Evolutionary conservation across 2,113 vertebrate species (phyloP).

Genomic region (Takifugu flavidus): DNA sequence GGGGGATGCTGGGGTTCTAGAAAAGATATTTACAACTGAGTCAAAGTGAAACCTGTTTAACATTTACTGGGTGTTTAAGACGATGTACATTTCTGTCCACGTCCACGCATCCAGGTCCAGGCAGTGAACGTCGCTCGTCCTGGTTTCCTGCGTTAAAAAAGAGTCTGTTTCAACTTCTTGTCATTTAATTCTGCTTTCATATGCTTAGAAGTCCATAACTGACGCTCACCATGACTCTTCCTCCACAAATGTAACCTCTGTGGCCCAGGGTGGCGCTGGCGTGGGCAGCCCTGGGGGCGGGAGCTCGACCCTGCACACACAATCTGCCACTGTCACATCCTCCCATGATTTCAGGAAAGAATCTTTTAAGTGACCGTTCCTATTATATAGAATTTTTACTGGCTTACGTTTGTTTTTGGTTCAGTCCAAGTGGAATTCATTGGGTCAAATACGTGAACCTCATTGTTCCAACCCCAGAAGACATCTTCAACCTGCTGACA

Average conservation of each 20-base stretch:
- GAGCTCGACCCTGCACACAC: constrained; percentile 77
- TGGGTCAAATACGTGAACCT: constrained; percentile 91
- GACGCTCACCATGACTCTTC: constrained; percentile 86
- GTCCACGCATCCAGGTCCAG: constrained; percentile 88
- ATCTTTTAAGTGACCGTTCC: neutral
- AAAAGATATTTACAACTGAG: constrained; percentile 22
- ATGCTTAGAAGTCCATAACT: neutral
- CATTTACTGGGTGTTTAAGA: neutral
- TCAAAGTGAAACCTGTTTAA: neutral
- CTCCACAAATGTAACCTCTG: constrained; percentile 90
- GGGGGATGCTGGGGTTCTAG: constrained; percentile 74
- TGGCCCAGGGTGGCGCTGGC: constrained; percentile 80
- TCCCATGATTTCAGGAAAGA: neutral
- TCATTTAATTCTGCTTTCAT: neutral
- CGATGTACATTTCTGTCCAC: constrained; percentile 92
- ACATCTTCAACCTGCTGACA: constrained; percentile 80
- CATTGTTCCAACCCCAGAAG: constrained; percentile 96
- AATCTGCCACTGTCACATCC: neutral
- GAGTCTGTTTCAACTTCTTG: neutral
- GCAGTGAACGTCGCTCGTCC: constrained; percentile 88
- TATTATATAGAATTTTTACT: too few relatives aligned
- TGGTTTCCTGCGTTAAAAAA: constrained; percentile 82
- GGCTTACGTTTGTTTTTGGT: constrained; percentile 80
- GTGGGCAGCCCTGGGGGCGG: constrained; percentile 90
- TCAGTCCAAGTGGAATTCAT: constrained; percentile 80